Conservation (phyloP, 2,797 vertebrate genomes). For the Ciconia nigra region DNA sequence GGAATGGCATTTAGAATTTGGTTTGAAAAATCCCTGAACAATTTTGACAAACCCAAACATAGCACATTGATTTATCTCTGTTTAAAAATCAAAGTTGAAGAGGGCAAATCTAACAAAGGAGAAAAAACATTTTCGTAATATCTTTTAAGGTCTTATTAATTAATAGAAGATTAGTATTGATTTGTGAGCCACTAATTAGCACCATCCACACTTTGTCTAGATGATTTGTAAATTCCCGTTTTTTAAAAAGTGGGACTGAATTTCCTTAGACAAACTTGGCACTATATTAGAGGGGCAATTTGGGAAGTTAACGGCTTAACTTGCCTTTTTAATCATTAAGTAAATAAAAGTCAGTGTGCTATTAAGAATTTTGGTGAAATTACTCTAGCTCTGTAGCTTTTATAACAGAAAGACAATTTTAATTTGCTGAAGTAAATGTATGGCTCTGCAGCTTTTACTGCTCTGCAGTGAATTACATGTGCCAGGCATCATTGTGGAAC, state of each 20-base stretch:
- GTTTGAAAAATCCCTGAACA: not conserved
- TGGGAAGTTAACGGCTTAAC: not conserved
- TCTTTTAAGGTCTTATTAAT: not conserved
- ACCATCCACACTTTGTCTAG: accelerated
- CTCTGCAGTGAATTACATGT: not conserved
- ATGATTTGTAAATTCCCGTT: not conserved
- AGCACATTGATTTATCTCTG: not conserved
- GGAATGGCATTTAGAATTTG: not conserved
- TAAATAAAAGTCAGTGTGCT: not conserved
- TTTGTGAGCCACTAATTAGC: not conserved
- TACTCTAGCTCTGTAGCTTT: not conserved
- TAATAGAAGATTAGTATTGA: not conserved
- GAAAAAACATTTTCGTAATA: not conserved
- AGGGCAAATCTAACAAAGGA: not conserved
- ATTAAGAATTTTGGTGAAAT: not conserved
- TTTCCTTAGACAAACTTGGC: not conserved
- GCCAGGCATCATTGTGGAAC: not conserved
- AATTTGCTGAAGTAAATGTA: not conserved
- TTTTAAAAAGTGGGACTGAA: not conserved
- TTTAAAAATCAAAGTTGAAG: not conserved
- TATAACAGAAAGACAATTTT: not conserved
- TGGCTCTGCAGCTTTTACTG: not conserved
- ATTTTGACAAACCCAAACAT: not conserved
- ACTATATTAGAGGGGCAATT: not conserved
- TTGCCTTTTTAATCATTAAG: not conserved